phyloP scores from a whole-genome alignment of 1,140 invertebrate species.

The Heliconius melpomene region DNA sequence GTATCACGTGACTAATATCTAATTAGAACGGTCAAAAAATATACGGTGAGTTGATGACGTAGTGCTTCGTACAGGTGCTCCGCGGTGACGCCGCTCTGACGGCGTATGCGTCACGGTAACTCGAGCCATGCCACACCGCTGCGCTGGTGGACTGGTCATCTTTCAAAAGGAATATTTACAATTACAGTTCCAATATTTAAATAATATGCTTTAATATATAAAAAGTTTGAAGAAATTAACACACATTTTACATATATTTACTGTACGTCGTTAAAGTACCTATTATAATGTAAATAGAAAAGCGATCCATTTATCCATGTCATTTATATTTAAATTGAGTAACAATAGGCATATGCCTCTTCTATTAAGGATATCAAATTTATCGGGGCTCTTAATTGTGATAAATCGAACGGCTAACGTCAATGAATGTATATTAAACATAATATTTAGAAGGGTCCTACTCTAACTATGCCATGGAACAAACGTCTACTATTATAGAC shows the following conservation, averaged over 20 bases:
- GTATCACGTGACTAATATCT: conserved; percentile 34
- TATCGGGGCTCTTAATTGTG: conserved; percentile 36
- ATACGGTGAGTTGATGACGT: conserved; percentile 34
- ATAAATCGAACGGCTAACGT: conserved; percentile 31
- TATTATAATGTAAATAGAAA: conserved; percentile 17
- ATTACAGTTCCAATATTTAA: too few relatives aligned
- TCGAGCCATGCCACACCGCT: conserved; percentile 13
- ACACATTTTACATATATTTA: background rate
- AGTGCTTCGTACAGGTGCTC: conserved; percentile 22
- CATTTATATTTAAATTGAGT: conserved; percentile 37
- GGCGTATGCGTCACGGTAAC: conserved; percentile 32
- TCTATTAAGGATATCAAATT: conserved; percentile 35
- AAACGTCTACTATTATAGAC: background rate
- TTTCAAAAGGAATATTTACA: background rate
- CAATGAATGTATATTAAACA: conserved; percentile 29
- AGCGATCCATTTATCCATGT: conserved; percentile 29
- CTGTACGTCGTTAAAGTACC: background rate
- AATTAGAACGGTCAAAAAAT: conserved; percentile 41
- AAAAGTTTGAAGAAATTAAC: background rate
- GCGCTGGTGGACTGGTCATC: background rate
- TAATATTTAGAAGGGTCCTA: conserved; percentile 21
- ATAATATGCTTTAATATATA: too few relatives aligned
- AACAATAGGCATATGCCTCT: conserved; percentile 31
- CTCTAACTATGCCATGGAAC: background rate
- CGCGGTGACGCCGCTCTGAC: conserved; percentile 34